phyloP scores from a whole-genome alignment of 2,888 invertebrate genomes.

The Erebia ligea region DNA sequence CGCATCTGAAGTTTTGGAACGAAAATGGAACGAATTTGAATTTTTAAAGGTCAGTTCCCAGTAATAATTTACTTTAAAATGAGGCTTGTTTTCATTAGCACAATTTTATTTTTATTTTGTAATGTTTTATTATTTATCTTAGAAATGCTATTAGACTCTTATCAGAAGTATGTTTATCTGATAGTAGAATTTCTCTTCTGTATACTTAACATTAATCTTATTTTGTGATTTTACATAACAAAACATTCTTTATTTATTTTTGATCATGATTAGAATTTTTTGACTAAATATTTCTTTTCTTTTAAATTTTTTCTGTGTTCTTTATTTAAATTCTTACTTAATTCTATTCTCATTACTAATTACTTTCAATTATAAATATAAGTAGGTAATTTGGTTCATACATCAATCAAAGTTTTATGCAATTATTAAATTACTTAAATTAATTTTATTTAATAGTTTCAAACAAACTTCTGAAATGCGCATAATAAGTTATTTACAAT shows the following conservation, averaged over 20 bases:
- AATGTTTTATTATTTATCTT: slow-evolving; percentile 33
- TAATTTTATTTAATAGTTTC: no score
- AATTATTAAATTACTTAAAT: no score
- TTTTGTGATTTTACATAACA: slow-evolving; percentile 31
- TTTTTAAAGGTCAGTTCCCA: slow-evolving; percentile 31
- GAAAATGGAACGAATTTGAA: slow-evolving; percentile 32
- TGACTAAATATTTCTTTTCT: not conserved
- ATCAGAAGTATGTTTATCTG: slow-evolving; percentile 40
- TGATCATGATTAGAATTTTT: not conserved
- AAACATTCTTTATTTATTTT: slow-evolving; percentile 21
- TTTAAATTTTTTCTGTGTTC: not conserved
- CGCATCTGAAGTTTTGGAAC: slow-evolving; percentile 10
- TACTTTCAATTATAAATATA: not conserved
- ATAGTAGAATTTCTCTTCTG: slow-evolving; percentile 34
- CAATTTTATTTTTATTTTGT: not conserved
- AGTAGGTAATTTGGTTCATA: no score
- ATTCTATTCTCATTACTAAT: not conserved
- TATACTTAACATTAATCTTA: slow-evolving; percentile 22
- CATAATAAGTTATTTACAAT: not conserved
- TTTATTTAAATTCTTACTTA: not conserved
- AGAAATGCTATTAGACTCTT: slow-evolving; percentile 31
- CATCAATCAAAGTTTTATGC: no score
- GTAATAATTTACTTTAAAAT: slow-evolving; percentile 21
- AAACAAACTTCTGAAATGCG: no score
- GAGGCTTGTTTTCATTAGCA: not conserved